These are phyloP conservation scores for Paratilapia polleni DNA, from an alignment of 2,113 vertebrate species.

Conservation along the genomic window DNA sequence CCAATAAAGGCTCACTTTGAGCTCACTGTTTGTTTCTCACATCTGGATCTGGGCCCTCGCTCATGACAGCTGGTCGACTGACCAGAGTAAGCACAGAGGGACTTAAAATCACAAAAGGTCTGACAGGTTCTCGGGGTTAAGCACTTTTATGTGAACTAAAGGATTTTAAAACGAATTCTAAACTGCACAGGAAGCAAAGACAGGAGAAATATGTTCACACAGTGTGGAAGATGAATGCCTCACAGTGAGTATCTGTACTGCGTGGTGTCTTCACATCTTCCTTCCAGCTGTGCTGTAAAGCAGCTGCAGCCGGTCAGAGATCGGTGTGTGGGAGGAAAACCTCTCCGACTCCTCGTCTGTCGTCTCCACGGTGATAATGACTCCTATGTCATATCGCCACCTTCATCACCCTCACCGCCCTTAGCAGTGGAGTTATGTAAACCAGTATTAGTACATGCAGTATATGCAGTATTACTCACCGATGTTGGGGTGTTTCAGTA, in stretches of 20 bases:
- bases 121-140: fast-evolving
- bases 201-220: not conserved
- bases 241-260: not conserved
- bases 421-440: not conserved
- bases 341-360: not conserved
- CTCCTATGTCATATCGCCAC: not conserved
- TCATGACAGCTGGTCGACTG: not conserved
- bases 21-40: not conserved
- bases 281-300: not conserved
- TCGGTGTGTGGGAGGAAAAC: not conserved
- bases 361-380: not conserved
- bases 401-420: not conserved
- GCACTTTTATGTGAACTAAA: not conserved
- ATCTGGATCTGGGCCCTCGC: not conserved
- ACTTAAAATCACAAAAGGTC: not conserved
- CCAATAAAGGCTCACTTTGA: not conserved
- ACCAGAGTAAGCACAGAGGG: not conserved
- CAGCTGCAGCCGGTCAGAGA: slow-evolving; percentile 5
- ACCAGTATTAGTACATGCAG: not conserved
- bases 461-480: slow-evolving; percentile 61
- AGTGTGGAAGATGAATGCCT: not conserved
- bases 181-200: not conserved
- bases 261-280: not conserved
- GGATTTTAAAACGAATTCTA: too few species aligned
- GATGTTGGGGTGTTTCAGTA: slow-evolving; percentile 80